phyloP scores from a whole-genome alignment of 2,888 invertebrate genomes.

The Zygothrica quintamaculata region DNA sequence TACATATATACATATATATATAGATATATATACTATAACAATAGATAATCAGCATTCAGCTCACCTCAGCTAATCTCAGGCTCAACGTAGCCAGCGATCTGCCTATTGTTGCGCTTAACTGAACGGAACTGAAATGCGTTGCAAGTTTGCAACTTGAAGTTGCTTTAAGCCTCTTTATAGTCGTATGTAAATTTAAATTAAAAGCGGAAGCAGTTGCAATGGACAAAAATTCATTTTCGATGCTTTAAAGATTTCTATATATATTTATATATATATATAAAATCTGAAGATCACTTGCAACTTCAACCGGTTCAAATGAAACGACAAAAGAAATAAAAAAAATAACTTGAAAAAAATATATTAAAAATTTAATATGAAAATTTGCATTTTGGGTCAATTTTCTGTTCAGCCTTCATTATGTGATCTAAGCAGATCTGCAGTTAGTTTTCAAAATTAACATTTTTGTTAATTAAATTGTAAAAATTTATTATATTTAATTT shows the following conservation, averaged over 20 bases:
- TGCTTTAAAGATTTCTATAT: constrained; percentile 1
- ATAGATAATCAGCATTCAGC: not conserved
- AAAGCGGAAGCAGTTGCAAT: constrained; percentile 51
- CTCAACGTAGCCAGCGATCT: constrained; percentile 1
- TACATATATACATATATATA: no score
- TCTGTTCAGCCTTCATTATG: constrained; percentile 15
- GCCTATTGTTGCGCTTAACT: not conserved
- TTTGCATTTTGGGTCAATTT: constrained; percentile 81
- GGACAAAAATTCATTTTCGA: not conserved
- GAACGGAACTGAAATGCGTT: not conserved
- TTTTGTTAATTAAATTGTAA: not conserved
- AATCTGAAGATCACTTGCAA: constrained; percentile 3
- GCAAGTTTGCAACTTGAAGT: constrained; percentile 6
- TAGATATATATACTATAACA: no score
- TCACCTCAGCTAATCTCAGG: constrained; percentile 8
- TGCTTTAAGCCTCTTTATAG: not conserved
- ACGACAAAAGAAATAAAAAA: constrained; percentile 13
- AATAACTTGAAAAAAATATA: no score
- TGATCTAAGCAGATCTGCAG: constrained; percentile 27
- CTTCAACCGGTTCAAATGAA: constrained; percentile 13
- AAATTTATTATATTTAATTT: not conserved
- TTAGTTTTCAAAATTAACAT: not conserved
- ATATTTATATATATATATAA: no score
- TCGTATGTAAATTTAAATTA: not conserved
- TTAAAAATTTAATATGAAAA: constrained; percentile 25